Conservation (phyloP, 2,888 invertebrate genomes). For the Thera britannica region DNA sequence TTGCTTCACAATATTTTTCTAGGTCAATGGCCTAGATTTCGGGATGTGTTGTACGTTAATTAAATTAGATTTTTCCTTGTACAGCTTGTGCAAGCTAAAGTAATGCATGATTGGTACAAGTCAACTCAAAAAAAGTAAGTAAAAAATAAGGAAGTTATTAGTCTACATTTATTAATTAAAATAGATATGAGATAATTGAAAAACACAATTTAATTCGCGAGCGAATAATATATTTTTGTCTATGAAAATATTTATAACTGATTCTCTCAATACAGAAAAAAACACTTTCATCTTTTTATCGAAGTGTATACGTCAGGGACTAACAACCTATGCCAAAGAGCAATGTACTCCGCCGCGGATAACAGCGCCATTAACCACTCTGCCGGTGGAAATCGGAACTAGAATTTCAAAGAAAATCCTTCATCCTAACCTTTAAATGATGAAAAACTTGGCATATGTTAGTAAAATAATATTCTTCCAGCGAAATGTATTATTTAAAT, state of each 20-base stretch:
- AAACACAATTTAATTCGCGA: too few species aligned
- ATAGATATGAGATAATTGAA: too few species aligned
- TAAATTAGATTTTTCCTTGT: conserved; percentile 22
- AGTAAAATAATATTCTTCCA: neutral
- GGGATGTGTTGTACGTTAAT: neutral
- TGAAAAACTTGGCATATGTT: neutral
- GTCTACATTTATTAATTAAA: too few species aligned
- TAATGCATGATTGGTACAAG: too few species aligned
- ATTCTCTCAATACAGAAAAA: conserved; percentile 13
- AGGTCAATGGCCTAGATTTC: conserved; percentile 33
- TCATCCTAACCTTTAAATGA: conserved; percentile 5
- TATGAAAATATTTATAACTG: too few species aligned
- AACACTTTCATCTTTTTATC: conserved; percentile 35
- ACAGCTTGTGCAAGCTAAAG: too few species aligned
- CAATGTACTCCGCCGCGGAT: conserved; percentile 63
- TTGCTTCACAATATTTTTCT: conserved; percentile 34
- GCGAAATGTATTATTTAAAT: neutral
- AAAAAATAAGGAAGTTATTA: too few species aligned
- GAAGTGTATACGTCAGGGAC: conserved; percentile 45
- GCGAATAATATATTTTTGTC: too few species aligned
- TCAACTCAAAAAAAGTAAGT: too few species aligned
- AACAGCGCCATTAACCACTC: conserved; percentile 47
- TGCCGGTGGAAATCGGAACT: conserved; percentile 39
- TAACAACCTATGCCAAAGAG: conserved; percentile 62
- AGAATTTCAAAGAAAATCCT: conserved; percentile 27